Percentiles rank a stretch among this genome's conserved stretches.
phyloP scores from a whole-genome alignment of 2,797 vertebrate genomes.

The Potorous gilbertii region DNA sequence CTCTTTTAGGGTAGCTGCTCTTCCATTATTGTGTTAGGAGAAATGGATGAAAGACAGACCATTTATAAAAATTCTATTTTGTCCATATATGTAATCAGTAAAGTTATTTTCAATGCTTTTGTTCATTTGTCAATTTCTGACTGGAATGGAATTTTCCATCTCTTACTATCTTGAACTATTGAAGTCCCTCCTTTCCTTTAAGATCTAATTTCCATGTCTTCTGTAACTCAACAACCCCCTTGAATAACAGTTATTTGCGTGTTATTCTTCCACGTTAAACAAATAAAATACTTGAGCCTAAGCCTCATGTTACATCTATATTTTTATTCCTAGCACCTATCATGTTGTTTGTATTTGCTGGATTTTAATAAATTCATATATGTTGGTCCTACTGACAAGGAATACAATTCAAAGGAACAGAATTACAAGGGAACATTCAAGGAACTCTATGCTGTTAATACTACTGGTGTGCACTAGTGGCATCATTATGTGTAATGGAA shows the following conservation, averaged over 20 bases:
- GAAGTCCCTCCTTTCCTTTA: background rate
- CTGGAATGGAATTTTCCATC: background rate
- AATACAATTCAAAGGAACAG: constrained; percentile 6
- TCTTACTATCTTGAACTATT: background rate
- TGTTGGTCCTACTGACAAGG: constrained; percentile 8
- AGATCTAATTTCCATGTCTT: background rate
- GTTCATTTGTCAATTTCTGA: background rate
- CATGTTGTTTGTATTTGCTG: background rate
- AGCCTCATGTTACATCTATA: background rate
- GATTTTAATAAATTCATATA: background rate
- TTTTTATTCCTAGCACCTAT: background rate
- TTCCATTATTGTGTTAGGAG: background rate
- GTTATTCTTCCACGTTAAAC: background rate
- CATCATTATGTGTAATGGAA: background rate
- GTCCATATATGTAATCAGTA: background rate
- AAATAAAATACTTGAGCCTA: background rate
- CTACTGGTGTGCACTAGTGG: background rate
- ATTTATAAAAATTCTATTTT: background rate
- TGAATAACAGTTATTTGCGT: background rate
- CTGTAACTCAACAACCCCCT: background rate
- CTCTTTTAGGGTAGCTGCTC: background rate
- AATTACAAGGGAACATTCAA: constrained; percentile 31
- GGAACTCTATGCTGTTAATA: constrained; percentile 2
- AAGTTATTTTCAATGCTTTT: background rate
- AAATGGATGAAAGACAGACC: background rate